Conservation (phyloP, 2,888 invertebrate genomes). For the Drosophila falleni region DNA sequence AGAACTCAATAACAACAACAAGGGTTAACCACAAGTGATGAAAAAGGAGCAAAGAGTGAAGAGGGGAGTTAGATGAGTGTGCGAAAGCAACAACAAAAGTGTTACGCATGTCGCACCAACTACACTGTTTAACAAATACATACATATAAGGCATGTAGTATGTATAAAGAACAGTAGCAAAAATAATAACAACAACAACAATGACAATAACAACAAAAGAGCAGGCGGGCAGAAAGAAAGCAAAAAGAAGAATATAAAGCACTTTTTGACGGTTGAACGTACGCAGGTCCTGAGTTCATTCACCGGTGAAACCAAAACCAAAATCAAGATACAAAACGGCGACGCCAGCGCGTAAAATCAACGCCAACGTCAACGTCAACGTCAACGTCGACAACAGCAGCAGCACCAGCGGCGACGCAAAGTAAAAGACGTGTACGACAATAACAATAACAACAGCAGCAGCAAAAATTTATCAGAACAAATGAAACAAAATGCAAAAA, state of each 20-base stretch:
- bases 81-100: constrained; percentile 40
- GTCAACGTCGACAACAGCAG: constrained; percentile 37
- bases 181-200: constrained; percentile 10
- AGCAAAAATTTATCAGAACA: constrained; percentile 65
- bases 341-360: constrained; percentile 29
- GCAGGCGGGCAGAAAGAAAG: constrained; percentile 12
- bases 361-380: constrained; percentile 34
- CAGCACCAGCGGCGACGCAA: constrained; percentile 38
- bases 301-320: constrained; percentile 75
- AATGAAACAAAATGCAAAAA: constrained; percentile 59
- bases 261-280: constrained; percentile 77
- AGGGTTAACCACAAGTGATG: constrained; percentile 20
- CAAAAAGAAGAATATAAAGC: constrained; percentile 46
- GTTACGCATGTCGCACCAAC: constrained; percentile 51
- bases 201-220: constrained; percentile 35
- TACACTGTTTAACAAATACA: constrained; percentile 8
- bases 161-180: neutral
- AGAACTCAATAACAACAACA: neutral
- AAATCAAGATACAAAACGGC: constrained; percentile 73
- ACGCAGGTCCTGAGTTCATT: constrained; percentile 80
- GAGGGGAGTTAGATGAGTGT: constrained; percentile 33
- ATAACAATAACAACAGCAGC: constrained; percentile 14
- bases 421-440: constrained; percentile 11
- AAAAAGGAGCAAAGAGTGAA: constrained; percentile 16
- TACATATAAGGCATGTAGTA: neutral